phyloP scores from a whole-genome alignment of 92 coral and sea anemone genomes.

The Porites cylindrica region DNA sequence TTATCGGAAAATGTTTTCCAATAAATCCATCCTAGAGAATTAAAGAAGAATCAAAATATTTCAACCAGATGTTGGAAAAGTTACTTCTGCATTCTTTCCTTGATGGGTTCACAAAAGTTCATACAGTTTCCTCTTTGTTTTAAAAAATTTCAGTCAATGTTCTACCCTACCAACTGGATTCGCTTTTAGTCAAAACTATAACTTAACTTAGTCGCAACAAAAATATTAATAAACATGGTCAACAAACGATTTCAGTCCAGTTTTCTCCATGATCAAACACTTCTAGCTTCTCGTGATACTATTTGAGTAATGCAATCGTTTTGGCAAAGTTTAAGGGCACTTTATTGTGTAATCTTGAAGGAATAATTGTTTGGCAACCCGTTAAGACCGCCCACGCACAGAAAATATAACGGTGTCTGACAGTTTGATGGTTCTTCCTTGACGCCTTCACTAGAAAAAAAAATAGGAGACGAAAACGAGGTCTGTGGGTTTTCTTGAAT shows the following conservation, averaged over 20 bases:
- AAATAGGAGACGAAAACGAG: neutral
- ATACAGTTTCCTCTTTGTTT: neutral
- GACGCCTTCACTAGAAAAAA: neutral
- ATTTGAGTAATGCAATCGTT: slow-evolving; percentile 12
- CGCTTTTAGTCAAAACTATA: neutral
- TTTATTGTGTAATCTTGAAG: slow-evolving; percentile 1
- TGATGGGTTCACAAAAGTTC: neutral
- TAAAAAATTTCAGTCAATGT: neutral
- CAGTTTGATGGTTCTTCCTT: neutral
- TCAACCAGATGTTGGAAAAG: slow-evolving; percentile 1
- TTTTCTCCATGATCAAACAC: too few relatives aligned
- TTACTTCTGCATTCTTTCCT: neutral
- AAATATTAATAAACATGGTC: neutral
- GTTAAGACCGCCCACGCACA: slow-evolving; percentile 15
- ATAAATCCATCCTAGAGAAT: neutral
- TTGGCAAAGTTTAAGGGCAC: neutral
- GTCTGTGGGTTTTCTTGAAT: neutral
- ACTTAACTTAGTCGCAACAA: too few relatives aligned
- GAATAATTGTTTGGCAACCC: slow-evolving; percentile 7
- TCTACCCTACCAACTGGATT: neutral
- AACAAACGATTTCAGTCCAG: neutral
- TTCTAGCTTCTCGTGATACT: slow-evolving; percentile 10
- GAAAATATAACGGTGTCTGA: neutral
- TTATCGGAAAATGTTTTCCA: neutral
- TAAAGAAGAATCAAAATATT: neutral